Percentiles rank a stretch among this genome's conserved stretches.
Evolutionary conservation across 2,797 vertebrate genomes (phyloP).

Genomic region (Alca torda): DNA sequence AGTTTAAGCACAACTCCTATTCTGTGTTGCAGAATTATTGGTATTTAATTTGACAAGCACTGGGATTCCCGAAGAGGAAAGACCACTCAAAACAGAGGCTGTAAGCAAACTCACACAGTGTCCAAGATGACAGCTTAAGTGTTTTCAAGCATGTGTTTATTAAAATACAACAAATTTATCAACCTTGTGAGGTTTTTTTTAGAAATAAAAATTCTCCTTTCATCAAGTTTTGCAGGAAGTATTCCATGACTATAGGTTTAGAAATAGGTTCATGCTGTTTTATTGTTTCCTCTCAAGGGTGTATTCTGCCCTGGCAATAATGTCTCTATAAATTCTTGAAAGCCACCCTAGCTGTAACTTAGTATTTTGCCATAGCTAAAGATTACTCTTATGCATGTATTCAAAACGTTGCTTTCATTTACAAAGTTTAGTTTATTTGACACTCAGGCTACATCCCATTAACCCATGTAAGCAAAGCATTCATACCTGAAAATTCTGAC

Average conservation of each 20-base stretch:
- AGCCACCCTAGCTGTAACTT: background rate
- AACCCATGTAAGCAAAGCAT: background rate
- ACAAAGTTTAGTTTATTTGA: background rate
- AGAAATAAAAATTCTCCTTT: background rate
- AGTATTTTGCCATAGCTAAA: background rate
- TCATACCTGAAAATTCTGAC: background rate
- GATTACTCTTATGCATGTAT: background rate
- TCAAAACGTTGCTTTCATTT: background rate
- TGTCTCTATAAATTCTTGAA: background rate
- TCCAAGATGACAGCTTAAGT: background rate
- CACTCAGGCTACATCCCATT: background rate
- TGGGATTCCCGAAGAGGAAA: background rate
- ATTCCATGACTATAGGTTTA: background rate
- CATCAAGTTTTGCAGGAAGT: background rate
- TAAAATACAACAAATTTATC: background rate
- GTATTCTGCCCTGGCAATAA: background rate
- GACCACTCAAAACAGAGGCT: too few species aligned
- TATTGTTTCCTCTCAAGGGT: background rate
- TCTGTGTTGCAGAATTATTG: background rate
- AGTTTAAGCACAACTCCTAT: background rate
- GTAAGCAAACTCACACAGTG: background rate
- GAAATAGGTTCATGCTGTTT: background rate
- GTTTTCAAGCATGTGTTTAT: background rate
- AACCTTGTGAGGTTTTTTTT: background rate
- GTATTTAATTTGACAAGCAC: background rate